Conservation (phyloP, 2,888 invertebrate species). For the Pogonocherus hispidulus region DNA sequence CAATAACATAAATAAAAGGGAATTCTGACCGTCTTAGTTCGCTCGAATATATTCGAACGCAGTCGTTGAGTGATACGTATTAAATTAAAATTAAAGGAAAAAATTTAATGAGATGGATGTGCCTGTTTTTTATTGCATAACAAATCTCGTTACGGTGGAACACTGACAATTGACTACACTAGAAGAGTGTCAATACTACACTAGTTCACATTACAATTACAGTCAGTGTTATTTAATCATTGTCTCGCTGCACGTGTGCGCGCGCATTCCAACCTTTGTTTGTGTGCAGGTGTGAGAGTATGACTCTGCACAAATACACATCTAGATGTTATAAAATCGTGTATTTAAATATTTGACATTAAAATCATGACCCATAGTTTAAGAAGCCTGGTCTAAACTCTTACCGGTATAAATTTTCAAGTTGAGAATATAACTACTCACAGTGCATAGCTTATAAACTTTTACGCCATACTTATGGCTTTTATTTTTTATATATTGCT, state of each 20-base stretch:
- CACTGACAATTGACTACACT: too few species aligned
- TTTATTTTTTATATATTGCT: neutral
- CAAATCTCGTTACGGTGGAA: conserved; percentile 46
- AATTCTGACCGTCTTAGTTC: too few species aligned
- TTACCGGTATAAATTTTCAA: conserved; percentile 20
- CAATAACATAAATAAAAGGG: too few species aligned
- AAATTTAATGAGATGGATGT: neutral
- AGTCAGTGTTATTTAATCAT: too few species aligned
- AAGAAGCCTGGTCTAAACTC: neutral
- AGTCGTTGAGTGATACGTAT: neutral
- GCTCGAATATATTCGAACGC: too few species aligned
- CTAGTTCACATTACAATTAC: conserved; percentile 31
- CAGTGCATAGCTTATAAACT: conserved; percentile 14
- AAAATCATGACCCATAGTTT: neutral
- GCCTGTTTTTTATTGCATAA: conserved; percentile 42
- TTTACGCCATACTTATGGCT: conserved; percentile 1
- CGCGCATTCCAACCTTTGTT: too few species aligned
- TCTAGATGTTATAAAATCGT: too few species aligned
- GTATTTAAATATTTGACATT: too few species aligned
- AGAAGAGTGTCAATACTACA: conserved; percentile 45
- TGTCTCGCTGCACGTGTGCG: too few species aligned
- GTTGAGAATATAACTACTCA: conserved; percentile 12
- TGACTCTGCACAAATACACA: too few species aligned
- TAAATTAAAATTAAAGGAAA: neutral
- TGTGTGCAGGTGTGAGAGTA: too few species aligned